Evolutionary conservation across 2,113 vertebrate species (phyloP).

Genomic region (Saguinus imperator): DNA sequence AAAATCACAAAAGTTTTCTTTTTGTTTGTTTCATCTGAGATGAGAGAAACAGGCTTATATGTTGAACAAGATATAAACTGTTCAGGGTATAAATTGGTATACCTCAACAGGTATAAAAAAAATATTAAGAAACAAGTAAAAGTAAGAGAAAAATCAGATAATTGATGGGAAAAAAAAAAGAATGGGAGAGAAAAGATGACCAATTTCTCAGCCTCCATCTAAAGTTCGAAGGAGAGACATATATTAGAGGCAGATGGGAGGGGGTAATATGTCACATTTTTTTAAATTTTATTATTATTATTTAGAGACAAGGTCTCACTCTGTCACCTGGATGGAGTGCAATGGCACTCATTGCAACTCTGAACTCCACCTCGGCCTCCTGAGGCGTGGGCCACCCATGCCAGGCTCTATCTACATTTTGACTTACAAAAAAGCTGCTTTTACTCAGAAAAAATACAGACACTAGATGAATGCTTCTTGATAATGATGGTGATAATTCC

Average conservation of each 20-base stretch:
- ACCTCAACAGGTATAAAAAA: background rate
- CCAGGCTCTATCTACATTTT: background rate
- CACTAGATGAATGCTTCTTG: background rate
- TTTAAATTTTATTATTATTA: too few species aligned
- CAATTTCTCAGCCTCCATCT: background rate
- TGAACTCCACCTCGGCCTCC: too few species aligned
- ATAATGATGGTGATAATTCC: background rate
- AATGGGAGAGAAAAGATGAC: background rate
- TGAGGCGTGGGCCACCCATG: too few species aligned
- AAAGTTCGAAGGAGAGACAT: background rate
- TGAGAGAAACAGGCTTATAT: background rate
- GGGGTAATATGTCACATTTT: background rate
- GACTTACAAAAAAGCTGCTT: background rate
- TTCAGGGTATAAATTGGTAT: too few species aligned
- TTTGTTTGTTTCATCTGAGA: background rate
- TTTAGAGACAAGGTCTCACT: too few species aligned
- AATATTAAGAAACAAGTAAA: background rate
- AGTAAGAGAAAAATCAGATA: background rate
- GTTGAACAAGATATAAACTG: background rate
- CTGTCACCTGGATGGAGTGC: too few species aligned
- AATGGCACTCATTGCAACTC: too few species aligned
- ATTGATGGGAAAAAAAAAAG: background rate
- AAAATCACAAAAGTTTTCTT: background rate
- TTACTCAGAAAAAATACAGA: slow-evolving; percentile 4
- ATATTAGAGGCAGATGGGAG: background rate